Percentiles rank a stretch among this genome's conserved stretches.
Evolutionary conservation across 1,140 invertebrate genomes (phyloP).

Genomic region (Macrobrachium nipponense): DNA sequence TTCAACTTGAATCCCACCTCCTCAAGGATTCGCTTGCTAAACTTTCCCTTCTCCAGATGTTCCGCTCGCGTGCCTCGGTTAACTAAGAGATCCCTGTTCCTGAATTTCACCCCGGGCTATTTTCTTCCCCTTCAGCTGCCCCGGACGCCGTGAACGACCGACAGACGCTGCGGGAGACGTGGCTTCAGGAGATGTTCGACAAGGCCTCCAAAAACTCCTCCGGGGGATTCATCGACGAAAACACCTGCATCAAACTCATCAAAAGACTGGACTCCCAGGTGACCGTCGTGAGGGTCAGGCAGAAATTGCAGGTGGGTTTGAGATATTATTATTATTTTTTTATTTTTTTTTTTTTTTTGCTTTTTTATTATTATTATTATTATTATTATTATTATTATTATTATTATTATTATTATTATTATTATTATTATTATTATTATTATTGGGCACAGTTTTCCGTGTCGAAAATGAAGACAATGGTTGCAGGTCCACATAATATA

Average conservation of each 20-base stretch:
- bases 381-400: background rate
- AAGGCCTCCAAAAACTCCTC: slow-evolving; percentile 70
- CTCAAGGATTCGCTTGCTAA: too few species aligned
- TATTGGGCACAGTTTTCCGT: too few species aligned
- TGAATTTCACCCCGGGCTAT: background rate
- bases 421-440: too few species aligned
- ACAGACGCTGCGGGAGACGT: slow-evolving; percentile 71
- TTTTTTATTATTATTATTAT: slow-evolving; percentile 60
- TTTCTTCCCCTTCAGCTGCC: slow-evolving; percentile 53
- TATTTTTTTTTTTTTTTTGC: background rate
- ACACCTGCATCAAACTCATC: slow-evolving; percentile 71
- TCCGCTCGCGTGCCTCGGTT: too few species aligned
- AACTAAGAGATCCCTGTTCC: background rate
- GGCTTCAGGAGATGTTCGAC: slow-evolving; percentile 74
- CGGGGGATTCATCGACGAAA: slow-evolving; percentile 70
- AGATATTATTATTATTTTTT: background rate
- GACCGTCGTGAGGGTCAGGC: slow-evolving; percentile 70
- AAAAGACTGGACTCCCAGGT: slow-evolving; percentile 72
- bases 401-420: too few species aligned
- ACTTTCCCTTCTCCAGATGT: too few species aligned
- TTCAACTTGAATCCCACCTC: too few species aligned
- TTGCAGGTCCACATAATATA: too few species aligned
- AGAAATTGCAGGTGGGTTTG: slow-evolving; percentile 64
- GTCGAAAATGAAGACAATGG: too few species aligned
- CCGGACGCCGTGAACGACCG: slow-evolving; percentile 68